Conservation (phyloP, 2,113 vertebrate species). For the Pachypanchax playfairii region DNA sequence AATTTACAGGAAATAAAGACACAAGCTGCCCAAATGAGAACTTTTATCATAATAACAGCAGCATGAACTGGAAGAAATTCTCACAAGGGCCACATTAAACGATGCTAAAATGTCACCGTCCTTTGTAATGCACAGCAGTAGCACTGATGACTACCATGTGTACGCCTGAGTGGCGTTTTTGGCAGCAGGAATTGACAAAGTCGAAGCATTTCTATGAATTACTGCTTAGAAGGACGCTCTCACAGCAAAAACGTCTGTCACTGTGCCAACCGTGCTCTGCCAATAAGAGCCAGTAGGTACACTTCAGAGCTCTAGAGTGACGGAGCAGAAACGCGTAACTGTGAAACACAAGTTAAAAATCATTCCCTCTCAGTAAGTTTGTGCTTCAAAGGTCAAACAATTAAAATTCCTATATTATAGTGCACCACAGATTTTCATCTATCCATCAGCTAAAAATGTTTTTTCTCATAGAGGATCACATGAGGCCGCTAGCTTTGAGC, state of each 20-base stretch:
- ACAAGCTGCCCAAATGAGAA: slow-evolving; percentile 34
- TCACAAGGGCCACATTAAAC: slow-evolving; percentile 8
- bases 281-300: slow-evolving; percentile 30
- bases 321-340: slow-evolving; percentile 3
- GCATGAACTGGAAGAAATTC: slow-evolving; percentile 26
- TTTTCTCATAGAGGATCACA: neutral
- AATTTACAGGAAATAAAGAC: slow-evolving; percentile 72
- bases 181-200: slow-evolving; percentile 3
- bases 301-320: slow-evolving; percentile 9
- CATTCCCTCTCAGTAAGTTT: slow-evolving; percentile 10
- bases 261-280: slow-evolving; percentile 61
- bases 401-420: slow-evolving; percentile 12
- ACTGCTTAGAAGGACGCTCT: slow-evolving; percentile 37
- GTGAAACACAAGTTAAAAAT: slow-evolving; percentile 20
- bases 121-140: slow-evolving; percentile 4
- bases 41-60: slow-evolving; percentile 24
- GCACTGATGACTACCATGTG: neutral
- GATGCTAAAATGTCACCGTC: neutral
- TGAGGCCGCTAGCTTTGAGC: neutral
- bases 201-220: slow-evolving; percentile 66
- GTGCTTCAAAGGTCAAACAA: slow-evolving; percentile 6
- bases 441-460: neutral
- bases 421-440: neutral
- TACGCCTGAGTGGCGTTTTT: neutral
- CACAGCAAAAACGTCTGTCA: slow-evolving; percentile 68